Evolutionary conservation across 2,888 invertebrate genomes (phyloP), one percentile per base, ranked within the genome.

Genomic region (Coenonympha glycerion): DNA sequence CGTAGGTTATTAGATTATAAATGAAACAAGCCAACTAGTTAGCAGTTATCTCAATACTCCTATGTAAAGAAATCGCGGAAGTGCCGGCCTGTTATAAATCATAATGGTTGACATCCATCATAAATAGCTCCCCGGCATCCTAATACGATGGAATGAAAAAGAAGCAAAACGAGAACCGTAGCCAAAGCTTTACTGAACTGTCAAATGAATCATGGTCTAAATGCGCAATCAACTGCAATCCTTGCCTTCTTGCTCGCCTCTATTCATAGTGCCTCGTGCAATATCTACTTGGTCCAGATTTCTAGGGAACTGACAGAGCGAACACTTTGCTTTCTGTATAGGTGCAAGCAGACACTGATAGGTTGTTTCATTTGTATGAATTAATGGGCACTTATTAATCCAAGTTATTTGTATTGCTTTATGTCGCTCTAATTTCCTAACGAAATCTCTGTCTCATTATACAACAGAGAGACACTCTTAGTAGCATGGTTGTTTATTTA

Each of bases 121-220:
- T 45, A 44, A 41, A 51, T 26, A 40, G 9, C 48, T 24, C 26
- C 21, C 46, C 40, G 52, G 52, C 34, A 49, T 46, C 48, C 28
- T 28, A 48, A 40, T 45, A 48, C 13, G 34, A 34, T 13, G 39
- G 9, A 22, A 39, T 39, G 39, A 15, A 39, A 39, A 39, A 39
- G 39, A 8, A 15, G 22, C 21, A 11, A 44, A 47, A 37, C 49
- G 53, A 36, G 49, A 49, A 53, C 42, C 28, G 36, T 53, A 46
- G 42, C 52, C 46, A 55, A 56, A 40, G 45, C 56, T 47, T 50
- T 34, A 22, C 24, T 51, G 28, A 49, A 47, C 36, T 46, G 56
- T 54, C 55, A 50, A 48, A 56, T 56, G 54, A 58, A 56, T 56
- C 54, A 58, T 47, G 53, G 36, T 45, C 52, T 48, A 54, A 56